Base-by-base conservation (phyloP, 2,888 invertebrate species). In the Zygogramma bicolorata region DNA sequence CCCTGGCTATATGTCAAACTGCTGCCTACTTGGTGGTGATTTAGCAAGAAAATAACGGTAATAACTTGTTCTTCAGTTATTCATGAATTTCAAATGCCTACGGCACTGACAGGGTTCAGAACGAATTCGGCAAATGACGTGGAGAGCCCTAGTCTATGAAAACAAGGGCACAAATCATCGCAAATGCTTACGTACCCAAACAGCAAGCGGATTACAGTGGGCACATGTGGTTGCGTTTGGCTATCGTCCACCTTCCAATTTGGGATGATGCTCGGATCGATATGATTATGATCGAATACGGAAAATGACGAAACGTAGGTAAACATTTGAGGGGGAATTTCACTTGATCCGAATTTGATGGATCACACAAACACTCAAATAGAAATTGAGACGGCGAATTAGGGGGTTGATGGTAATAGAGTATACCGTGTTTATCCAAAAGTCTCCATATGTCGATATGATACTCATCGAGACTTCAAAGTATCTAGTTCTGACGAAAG, bases 241-340 rank as follows among this genome's bases (percentile, higher is more conserved):
- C 10, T 53, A 22, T 53, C 25, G 53, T 53, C 53, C 53, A 53
- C 53, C 53, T 53, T 53, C 53, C 53, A 53, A 53, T 53, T 53
- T 53, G 27, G 53, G 53, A 53, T 53, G 53, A n/a, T 22, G 22
- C 25, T 25, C 53, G 25, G 25, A 53, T 53, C 53, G 25, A 53
- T 53, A 53, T 25, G 53, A 53, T 53, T 53, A 53, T 53, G 53
- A 53, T 53, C 53, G 53, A 53, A 53, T 27, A 53, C 25, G 4
- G 53, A 53, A 53, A 53, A 27, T 53, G 53, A 53, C 53, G 53
- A 53, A 53, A 53, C 53, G 53, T 53, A 53, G 53, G 53, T 53
- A 53, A 53, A 53, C 53, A 53, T 22, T 25, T 22, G 25, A 53
- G 53, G 53, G 53, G 53, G 25, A 8, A 53, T 27, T 53, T 22